Base-by-base conservation (phyloP, 2,113 vertebrate species). In the Thalassoma bifasciatum region DNA sequence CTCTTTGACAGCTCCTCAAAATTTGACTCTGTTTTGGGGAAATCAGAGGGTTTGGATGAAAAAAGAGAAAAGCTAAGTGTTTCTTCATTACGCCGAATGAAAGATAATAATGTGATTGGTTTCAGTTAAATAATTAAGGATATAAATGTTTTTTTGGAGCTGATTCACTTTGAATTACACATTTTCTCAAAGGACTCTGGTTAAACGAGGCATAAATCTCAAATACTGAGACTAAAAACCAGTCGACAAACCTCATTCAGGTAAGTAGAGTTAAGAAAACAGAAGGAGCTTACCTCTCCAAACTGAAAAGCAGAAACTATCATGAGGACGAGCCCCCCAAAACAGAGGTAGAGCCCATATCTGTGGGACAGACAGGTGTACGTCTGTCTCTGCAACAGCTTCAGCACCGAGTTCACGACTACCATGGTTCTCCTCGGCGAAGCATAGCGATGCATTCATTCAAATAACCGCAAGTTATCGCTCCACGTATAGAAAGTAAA, bases 291-390 rank as follows among this genome's bases (percentile, higher is more conserved):
- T 81, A 99, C 97, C 96, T 99, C 97, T 89, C 97, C 97, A 53
- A 99, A 99, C 91, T 98, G 97, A 86, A 99, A 95, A 54, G 97
- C 97, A 36, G 97, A 98, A 79, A 98, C 96, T 71, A 99, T 96
- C 95, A 96, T 95, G 88, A 99, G 95, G n/a, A 99, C 96, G 74
- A 99, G 88, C 68, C 97, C 97, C 36, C 96, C 97, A 69, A 99
- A 98, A 89, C 97, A 98, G 66, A 98, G 94, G 92, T 98, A 99
- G 54, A 98, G 96, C 64, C 97, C 97, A 82, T 98, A 98, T 52
- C 97, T 91, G 90, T 98, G 97, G 65, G 97, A 99, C 93, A 98
- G 95, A 89, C 97, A 99, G 86, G 97, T 98, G 91, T 98, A 99
- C 61, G 96, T 98, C 95, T 98, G 97, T 82, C 97, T 88, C 95